These are phyloP conservation scores for Nicator chloris DNA, from an alignment of 2,113 vertebrate genomes.

Conservation along the genomic window DNA sequence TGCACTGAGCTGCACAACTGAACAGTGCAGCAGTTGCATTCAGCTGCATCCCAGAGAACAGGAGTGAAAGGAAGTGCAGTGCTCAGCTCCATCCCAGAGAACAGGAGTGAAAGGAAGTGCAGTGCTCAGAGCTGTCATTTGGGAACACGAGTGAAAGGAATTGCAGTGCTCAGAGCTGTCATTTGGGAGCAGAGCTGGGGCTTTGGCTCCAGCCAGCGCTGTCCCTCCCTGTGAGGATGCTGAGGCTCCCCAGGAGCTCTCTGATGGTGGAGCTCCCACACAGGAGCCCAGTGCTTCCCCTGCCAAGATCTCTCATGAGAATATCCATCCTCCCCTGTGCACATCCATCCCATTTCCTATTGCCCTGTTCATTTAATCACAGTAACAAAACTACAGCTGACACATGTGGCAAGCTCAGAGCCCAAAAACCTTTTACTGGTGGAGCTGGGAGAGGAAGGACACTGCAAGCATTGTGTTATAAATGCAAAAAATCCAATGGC, in stretches of 20 bases:
- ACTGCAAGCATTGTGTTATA: neutral
- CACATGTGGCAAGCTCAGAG: neutral
- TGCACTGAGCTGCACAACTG: neutral
- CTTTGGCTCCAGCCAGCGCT: neutral
- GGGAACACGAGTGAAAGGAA: too few relatives aligned
- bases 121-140: neutral
- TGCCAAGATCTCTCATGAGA: neutral
- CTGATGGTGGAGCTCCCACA: accelerated
- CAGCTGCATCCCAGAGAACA: neutral
- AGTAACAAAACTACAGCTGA: neutral
- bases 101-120: too few relatives aligned
- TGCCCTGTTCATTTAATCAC: neutral
- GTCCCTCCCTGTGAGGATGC: accelerated
- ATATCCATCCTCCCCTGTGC: too few relatives aligned
- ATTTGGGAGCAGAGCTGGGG: too few relatives aligned
- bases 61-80: neutral
- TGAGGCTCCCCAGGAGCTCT: neutral
- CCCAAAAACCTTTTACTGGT: neutral
- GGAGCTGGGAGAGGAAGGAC: neutral
- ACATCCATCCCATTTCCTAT: neutral
- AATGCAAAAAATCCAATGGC: accelerated
- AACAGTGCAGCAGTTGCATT: neutral
- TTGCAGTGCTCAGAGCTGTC: too few relatives aligned
- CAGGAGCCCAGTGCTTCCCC: neutral
- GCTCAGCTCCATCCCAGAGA: too few relatives aligned